phyloP scores from a whole-genome alignment of 2,888 invertebrate species.

The Tachystola acroxantha region DNA sequence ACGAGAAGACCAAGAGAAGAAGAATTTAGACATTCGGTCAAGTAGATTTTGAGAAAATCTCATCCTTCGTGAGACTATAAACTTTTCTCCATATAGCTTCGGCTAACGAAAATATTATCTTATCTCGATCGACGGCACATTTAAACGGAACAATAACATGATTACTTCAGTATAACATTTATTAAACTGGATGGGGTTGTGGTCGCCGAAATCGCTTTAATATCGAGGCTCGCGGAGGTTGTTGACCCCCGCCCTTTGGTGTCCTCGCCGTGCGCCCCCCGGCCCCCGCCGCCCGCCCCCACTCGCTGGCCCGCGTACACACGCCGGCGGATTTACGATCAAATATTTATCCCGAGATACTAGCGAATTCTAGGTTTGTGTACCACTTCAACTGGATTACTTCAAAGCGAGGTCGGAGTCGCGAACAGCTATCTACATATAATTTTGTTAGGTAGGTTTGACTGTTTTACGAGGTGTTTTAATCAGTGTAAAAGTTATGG shows the following conservation, averaged over 20 bases:
- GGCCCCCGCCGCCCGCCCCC: not conserved
- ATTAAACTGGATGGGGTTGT: constrained; percentile 25
- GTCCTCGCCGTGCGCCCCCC: not conserved
- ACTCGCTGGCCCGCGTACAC: not conserved
- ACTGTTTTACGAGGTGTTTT: too few species aligned
- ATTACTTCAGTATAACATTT: constrained; percentile 28
- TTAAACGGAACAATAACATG: constrained; percentile 12
- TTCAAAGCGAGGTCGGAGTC: not conserved
- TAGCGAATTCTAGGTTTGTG: constrained; percentile 5
- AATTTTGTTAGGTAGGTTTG: too few species aligned
- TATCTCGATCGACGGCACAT: constrained; percentile 8
- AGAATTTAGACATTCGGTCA: too few species aligned
- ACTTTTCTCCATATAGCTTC: not conserved
- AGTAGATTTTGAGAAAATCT: too few species aligned
- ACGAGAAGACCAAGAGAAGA: too few species aligned
- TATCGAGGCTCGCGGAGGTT: constrained; percentile 26
- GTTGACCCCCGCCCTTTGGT: constrained; percentile 27
- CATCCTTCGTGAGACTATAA: too few species aligned
- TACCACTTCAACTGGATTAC: not conserved
- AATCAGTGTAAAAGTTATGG: too few species aligned
- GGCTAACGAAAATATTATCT: constrained; percentile 4
- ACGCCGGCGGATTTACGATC: constrained; percentile 3
- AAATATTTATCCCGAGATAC: constrained; percentile 7
- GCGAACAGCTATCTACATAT: too few species aligned
- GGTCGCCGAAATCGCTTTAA: constrained; percentile 35